Evolutionary conservation across 2,888 invertebrate genomes (phyloP).

Genomic region (Euphydryas editha): DNA sequence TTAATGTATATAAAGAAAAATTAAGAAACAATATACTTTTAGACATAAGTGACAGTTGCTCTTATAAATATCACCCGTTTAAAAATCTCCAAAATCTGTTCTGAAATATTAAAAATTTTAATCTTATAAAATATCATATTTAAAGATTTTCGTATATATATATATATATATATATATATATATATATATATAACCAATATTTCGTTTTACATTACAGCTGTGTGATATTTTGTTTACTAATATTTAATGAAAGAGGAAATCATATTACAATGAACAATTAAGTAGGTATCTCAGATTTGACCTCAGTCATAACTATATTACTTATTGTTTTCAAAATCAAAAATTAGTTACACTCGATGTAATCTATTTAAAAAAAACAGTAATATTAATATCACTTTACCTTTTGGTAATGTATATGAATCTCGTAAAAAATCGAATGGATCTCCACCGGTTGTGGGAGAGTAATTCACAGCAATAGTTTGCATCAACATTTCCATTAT

Average conservation of each 20-base stretch:
- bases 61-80: too few species aligned
- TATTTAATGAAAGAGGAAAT: neutral
- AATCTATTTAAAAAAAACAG: conserved; percentile 2
- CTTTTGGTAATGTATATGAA: conserved; percentile 72
- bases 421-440: conserved; percentile 75
- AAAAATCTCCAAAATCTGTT: too few species aligned
- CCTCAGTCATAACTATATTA: conserved; percentile 24
- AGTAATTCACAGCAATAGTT: conserved; percentile 58
- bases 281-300: conserved; percentile 21
- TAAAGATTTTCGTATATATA: too few species aligned
- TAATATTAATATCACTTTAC: conserved; percentile 51
- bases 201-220: too few species aligned
- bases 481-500: conserved; percentile 73
- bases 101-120: too few species aligned
- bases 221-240: neutral
- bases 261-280: conserved; percentile 35
- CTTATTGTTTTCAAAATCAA: conserved; percentile 18
- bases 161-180: too few species aligned
- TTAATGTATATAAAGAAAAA: too few species aligned
- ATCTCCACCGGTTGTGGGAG: conserved; percentile 60
- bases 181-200: too few species aligned
- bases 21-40: too few species aligned
- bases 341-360: neutral
- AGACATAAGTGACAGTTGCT: too few species aligned
- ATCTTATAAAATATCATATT: too few species aligned